Percentiles rank a stretch among this genome's conserved stretches.
Conservation (phyloP, 2,797 vertebrate genomes). For the Pogonophryne albipinna region DNA sequence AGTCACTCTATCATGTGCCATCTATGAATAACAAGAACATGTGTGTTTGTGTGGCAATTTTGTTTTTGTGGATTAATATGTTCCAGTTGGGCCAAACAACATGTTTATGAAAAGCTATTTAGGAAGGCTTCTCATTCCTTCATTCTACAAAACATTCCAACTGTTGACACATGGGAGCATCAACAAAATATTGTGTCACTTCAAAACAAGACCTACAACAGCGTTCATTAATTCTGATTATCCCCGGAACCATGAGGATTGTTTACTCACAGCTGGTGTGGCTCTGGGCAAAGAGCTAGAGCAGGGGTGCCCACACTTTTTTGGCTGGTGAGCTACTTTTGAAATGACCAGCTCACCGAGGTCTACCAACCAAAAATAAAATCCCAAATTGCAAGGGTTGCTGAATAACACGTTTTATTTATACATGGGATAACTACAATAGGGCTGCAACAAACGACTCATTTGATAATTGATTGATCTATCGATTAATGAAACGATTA, state of each 20-base stretch:
- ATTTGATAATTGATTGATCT: too few relatives aligned
- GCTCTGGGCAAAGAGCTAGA: background rate
- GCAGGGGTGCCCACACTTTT: too few relatives aligned
- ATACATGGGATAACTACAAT: too few relatives aligned
- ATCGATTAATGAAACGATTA: too few relatives aligned
- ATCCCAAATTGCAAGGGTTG: too few relatives aligned
- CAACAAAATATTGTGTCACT: background rate
- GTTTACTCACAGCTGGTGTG: background rate
- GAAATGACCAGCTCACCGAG: too few relatives aligned
- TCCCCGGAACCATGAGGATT: background rate
- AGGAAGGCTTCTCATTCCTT: background rate
- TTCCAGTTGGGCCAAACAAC: background rate
- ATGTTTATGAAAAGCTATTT: background rate
- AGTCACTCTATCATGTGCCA: slow-evolving; percentile 41
- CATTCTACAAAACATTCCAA: background rate
- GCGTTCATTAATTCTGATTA: background rate
- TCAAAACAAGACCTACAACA: background rate
- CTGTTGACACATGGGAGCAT: background rate
- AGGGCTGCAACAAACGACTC: too few relatives aligned
- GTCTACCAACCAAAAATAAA: too few relatives aligned
- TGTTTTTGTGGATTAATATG: background rate
- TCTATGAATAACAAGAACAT: background rate
- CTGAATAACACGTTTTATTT: too few relatives aligned
- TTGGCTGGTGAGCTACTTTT: too few relatives aligned
- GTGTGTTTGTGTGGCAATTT: too few relatives aligned